Percentiles rank a stretch among this genome's conserved stretches.
Evolutionary conservation across 2,797 vertebrate species (phyloP).

Genomic region (Ataeniobius toweri): DNA sequence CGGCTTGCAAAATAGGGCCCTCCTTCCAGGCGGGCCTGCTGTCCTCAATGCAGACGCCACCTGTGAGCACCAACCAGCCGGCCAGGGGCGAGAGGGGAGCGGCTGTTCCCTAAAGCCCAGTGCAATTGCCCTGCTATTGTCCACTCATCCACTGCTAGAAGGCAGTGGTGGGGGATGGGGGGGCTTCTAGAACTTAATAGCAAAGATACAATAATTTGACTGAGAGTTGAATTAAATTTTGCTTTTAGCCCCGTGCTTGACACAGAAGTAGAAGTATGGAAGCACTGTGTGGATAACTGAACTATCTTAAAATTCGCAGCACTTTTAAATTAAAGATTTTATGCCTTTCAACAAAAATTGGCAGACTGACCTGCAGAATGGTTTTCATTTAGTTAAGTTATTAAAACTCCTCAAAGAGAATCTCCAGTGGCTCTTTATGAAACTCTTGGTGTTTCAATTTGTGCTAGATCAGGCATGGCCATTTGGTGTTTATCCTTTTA

Average conservation of each 20-base stretch:
- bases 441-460: neutral
- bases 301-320: conserved; percentile 13
- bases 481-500: neutral
- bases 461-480: neutral
- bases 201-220: conserved; percentile 57
- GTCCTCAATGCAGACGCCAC: conserved; percentile 34
- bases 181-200: conserved; percentile 42
- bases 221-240: conserved; percentile 50
- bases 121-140: conserved; percentile 85
- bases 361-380: neutral
- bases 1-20: conserved; percentile 38
- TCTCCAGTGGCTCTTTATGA: neutral
- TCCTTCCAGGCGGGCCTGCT: conserved; percentile 45
- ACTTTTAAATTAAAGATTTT: conserved; percentile 43
- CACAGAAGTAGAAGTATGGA: neutral
- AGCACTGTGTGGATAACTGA: conserved; percentile 2
- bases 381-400: conserved; percentile 14
- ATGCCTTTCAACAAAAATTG: conserved; percentile 15
- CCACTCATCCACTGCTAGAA: conserved; percentile 77
- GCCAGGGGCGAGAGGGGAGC: conserved; percentile 37
- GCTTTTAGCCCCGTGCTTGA: conserved; percentile 21
- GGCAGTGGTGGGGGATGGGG: conserved; percentile 32
- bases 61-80: conserved; percentile 48
- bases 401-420: conserved; percentile 5
- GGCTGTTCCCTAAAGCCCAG: conserved; percentile 80